Conservation (phyloP, 2,113 vertebrate genomes). For the Cyrtonyx montezumae region DNA sequence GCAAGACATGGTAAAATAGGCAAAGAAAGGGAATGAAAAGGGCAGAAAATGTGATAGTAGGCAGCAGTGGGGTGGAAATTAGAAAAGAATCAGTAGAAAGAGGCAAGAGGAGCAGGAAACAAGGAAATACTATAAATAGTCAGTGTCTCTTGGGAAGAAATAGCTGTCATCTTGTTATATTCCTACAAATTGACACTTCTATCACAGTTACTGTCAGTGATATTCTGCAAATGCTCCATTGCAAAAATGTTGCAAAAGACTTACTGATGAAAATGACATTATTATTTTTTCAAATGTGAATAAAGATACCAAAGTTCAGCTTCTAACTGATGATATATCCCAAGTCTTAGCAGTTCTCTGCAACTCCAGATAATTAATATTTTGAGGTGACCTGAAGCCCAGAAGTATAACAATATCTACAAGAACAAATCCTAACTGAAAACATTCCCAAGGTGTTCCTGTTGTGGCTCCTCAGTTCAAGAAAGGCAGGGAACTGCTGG, state of each 20-base stretch:
- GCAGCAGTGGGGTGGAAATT: background rate
- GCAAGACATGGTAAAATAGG: background rate
- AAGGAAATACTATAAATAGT: conserved; percentile 23
- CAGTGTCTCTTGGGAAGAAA: conserved; percentile 11
- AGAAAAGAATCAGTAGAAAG: background rate
- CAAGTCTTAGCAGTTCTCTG: background rate
- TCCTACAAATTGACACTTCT: conserved; percentile 46
- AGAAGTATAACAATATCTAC: background rate
- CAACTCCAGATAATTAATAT: background rate
- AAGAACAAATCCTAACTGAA: background rate
- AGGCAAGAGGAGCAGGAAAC: background rate
- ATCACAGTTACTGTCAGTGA: conserved; percentile 28
- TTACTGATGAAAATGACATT: background rate
- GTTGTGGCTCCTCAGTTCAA: background rate
- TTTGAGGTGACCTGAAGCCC: background rate
- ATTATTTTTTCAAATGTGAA: background rate
- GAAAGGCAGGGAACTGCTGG: too few species aligned
- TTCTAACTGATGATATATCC: background rate
- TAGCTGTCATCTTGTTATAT: conserved; percentile 47
- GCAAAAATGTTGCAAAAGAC: conserved; percentile 2
- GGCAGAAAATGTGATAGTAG: background rate
- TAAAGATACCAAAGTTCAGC: background rate
- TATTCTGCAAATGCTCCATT: conserved; percentile 34
- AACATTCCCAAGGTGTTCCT: background rate
- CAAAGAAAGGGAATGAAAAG: background rate